Evolutionary conservation across 1,140 invertebrate genomes (phyloP), one percentile per base, ranked within the genome.

Genomic region (Drosophila varians): DNA sequence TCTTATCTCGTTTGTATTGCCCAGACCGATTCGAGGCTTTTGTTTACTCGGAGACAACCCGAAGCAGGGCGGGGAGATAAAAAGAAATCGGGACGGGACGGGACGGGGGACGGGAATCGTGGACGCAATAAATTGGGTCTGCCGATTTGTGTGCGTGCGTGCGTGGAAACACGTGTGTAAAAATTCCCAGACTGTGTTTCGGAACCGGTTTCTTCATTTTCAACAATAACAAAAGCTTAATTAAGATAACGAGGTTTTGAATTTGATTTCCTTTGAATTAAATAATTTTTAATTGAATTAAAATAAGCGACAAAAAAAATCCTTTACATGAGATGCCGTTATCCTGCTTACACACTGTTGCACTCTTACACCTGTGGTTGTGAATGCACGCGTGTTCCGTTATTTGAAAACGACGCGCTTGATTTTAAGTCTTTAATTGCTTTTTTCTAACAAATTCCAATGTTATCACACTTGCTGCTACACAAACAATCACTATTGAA

Each of bases 361-460:
- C 8, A 5, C 53, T 28, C 38, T 42, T 42, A 19, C 16, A 18
- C 16, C 53, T 25, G 42, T 31, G 38, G 42, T 56, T 56, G 23
- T 56, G 23, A 18, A 42, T 19, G 53, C 42, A 47, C 42, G 42
- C 28, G 26, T 28, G 45, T 71, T 54, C 40, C 34, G 31, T 52
- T 57, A 51, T 25, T 19, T 14, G 6, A 38, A 12, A 11, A 16
- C 1, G 28, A 38, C 36, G 36, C 36, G 36, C 12, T 38, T 38
- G 14, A 38, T 11, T 42, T 42, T 42, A 18, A n/a, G n/a, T 1
- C 8, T 42, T 42, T 18, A 18, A 18, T 42, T 42, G 38, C 38
- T 9, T 9, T 18, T 16, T 9, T 31, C 7, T 19, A 9, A 8
- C 6, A 9, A 16, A 19, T 16, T 18, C 2, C 19, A 4, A 18